Conservation (phyloP, 2,888 invertebrate species). For the Apocheima hispidaria region DNA sequence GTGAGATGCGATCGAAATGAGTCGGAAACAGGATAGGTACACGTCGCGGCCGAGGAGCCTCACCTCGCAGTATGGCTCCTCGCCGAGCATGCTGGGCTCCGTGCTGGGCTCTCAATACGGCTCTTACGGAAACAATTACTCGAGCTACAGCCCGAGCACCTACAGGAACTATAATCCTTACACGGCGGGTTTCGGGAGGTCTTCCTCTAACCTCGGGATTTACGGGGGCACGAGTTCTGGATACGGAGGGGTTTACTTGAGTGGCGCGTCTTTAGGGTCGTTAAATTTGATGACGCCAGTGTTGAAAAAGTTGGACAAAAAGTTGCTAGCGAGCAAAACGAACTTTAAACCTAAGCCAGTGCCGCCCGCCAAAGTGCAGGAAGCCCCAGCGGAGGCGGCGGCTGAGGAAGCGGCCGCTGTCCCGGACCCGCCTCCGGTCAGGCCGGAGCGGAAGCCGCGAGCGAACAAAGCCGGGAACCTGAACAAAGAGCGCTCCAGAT, state of each 20-base stretch:
- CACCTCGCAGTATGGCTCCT: conserved; percentile 76
- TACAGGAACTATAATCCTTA: conserved; percentile 81
- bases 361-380: conserved; percentile 68
- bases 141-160: conserved; percentile 69
- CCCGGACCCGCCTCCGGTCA: conserved; percentile 60
- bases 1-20: conserved; percentile 76
- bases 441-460: conserved; percentile 73
- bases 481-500: conserved; percentile 77
- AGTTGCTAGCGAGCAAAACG: conserved; percentile 78
- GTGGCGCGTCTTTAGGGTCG: conserved; percentile 85
- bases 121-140: conserved; percentile 70
- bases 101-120: conserved; percentile 74
- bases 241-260: conserved; percentile 89
- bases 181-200: conserved; percentile 73
- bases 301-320: conserved; percentile 81
- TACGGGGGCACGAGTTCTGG: conserved; percentile 88
- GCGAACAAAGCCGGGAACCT: conserved; percentile 59
- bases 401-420: conserved; percentile 38
- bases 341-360: conserved; percentile 80
- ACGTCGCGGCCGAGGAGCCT: conserved; percentile 76
- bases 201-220: conserved; percentile 76
- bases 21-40: conserved; percentile 80
- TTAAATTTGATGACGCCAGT: conserved; percentile 86
- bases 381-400: conserved; percentile 50
- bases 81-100: conserved; percentile 77